These are phyloP conservation scores for Lapara coniferarum DNA, from an alignment of 2,888 invertebrate genomes.

Conservation along the genomic window DNA sequence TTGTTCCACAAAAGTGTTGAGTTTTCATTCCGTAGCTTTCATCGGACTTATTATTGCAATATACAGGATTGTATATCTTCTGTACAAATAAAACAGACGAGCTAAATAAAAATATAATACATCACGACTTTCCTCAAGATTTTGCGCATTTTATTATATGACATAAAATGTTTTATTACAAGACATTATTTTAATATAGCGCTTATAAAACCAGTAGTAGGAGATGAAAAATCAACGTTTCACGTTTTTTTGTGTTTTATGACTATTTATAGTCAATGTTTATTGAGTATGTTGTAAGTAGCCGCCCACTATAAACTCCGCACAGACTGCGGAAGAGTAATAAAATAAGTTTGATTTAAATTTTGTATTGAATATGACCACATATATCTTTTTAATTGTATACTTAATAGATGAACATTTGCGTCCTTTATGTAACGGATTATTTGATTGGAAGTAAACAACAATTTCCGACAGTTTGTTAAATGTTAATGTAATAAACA, in stretches of 20 bases:
- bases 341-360: constrained; percentile 44
- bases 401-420: constrained; percentile 38
- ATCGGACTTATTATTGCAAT: too few relatives aligned
- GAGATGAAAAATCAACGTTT: constrained; percentile 14
- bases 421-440: constrained; percentile 43
- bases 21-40: not conserved
- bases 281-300: constrained; percentile 47
- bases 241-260: constrained; percentile 38
- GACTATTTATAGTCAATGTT: constrained; percentile 49
- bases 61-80: too few relatives aligned
- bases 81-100: too few relatives aligned
- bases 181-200: not conserved
- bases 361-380: constrained; percentile 33
- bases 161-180: not conserved
- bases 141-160: not conserved
- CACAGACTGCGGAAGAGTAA: constrained; percentile 41
- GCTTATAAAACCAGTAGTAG: constrained; percentile 29
- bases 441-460: constrained; percentile 24
- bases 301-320: constrained; percentile 42
- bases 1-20: not conserved
- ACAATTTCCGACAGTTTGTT: constrained; percentile 21
- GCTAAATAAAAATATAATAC: too few relatives aligned
- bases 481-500: not conserved
- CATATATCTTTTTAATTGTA: constrained; percentile 43
- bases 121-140: too few relatives aligned